Evolutionary conservation across 2,113 vertebrate species (phyloP), one percentile per base, ranked within the genome.

Genomic region (Thomomys bottae): DNA sequence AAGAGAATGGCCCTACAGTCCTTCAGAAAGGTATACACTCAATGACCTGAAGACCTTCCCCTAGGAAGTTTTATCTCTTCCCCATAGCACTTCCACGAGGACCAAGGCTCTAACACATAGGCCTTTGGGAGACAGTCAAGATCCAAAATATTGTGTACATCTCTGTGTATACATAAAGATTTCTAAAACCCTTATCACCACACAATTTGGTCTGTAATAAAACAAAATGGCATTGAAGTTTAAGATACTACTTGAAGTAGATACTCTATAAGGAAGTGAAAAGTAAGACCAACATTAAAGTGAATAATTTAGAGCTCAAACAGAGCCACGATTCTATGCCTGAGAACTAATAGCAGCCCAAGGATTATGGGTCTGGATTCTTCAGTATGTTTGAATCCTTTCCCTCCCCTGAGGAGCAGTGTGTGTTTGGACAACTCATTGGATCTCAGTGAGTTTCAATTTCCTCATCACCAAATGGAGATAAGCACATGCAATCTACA

Each of bases 381-480:
- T 30, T 3, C 66, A 80, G 54, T 24, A 24, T 26, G 32, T 71
- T 78, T 30, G 5, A n/a, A 64, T 78, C 26, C 49, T 80, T 67
- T 59, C 32, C 23, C 15, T 17, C 42, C 23, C 40, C 34, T 14
- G 26, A 42, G 67, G 24, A 82, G 79, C 70, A 42, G 70, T 11
- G 26, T 76, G 34, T 32, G 49, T 77, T 36, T 59, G 84, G 57
- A 61, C 34, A 36, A 30, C n/a, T 78, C 78, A 32, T 67, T 32
- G 70, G 63, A 63, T 70, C 30, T 70, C 40, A 45, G 15, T 30
- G 30, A 40, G 71, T 90, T 95, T 95, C 88, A 38, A 9, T 89
- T 94, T 88, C 92, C 76, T 89, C 88, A 76, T 61, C 20, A 80
- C 70, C 49, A 88, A 73, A 81, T 61, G 54, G 72, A 92, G 87